A percentile compares a stretch with the other conserved stretches of the same genome.
Conservation (phyloP, 2,113 vertebrate species). For the Garra rufa region DNA sequence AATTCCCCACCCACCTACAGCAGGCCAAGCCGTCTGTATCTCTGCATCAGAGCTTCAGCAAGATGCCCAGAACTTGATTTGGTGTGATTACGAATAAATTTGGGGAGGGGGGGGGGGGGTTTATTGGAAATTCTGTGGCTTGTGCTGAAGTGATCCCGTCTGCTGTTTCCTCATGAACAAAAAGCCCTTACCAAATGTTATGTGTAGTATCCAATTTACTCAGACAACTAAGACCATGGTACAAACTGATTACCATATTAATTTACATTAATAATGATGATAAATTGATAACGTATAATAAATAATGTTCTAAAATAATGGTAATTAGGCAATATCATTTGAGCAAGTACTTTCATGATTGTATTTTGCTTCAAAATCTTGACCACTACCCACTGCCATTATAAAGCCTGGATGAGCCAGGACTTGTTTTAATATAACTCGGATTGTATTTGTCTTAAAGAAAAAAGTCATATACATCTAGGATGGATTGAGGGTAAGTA, state of each 20-base stretch:
- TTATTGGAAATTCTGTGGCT: not conserved
- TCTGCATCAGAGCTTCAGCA: not conserved
- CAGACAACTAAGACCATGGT: not conserved
- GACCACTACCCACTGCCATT: no score
- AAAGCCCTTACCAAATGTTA: not conserved
- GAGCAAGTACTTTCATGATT: not conserved
- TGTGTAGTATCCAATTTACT: not conserved
- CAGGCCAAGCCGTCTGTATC: not conserved
- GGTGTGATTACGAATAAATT: not conserved
- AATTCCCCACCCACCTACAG: slow-evolving; percentile 27
- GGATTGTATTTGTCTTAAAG: no score
- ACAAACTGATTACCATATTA: not conserved
- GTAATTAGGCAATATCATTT: not conserved
- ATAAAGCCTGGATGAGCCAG: no score
- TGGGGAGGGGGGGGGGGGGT: no score
- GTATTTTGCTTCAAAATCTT: no score
- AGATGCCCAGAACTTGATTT: slow-evolving; percentile 17
- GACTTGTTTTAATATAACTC: no score
- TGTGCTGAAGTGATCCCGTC: not conserved
- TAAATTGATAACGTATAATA: no score
- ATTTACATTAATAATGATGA: no score
- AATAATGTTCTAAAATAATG: not conserved
- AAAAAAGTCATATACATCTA: no score
- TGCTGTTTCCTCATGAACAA: not conserved
- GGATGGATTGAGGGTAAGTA: no score